Base-by-base conservation (phyloP, 1,140 invertebrate species). In the Lordiphosa collinella region DNA sequence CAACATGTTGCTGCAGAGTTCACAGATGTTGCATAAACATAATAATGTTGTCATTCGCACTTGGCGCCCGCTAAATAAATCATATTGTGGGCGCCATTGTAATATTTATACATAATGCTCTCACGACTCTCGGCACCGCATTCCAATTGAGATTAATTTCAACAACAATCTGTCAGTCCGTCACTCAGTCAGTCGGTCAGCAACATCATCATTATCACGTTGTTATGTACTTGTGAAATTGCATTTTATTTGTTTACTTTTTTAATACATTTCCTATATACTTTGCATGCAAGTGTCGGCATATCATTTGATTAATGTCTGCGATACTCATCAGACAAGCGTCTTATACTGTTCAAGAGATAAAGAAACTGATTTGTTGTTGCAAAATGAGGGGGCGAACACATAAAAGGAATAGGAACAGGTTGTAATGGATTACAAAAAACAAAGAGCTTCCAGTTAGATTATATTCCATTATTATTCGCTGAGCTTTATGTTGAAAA, bases 71-170 rank as follows among this genome's bases (percentile, higher is more conserved):
- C 32, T 69, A 41, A 35, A 70, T 75, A 75, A 74, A 75, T 75
- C 70, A 72, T 56, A 8, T 29, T 29, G 25, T 29, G 25, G 25
- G 25, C 25, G 25, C 14, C 10, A 43, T 43, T 43, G 14, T 43
- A 43, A 44, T 46, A 44, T 44, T 31, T 11, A 8, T n/a, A 25
- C 41, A 44, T 44, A 44, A 44, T 44, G 41, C 41, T 31, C 22
- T 12, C 41, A 29, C 41, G 29, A 44, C 29, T 29, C 18, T 25
- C 25, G 25, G 41, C 22, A 44, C n/a, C 52, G 49, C 70, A 56
- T 48, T 65, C 13, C 61, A 70, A 79, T 82, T 82, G 54, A 82
- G 78, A 80, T 80, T 80, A 76, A 80, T 80, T 82, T 67, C 48
- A 74, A 48, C 64, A 79, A 65, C 59, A 47, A 66, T 44, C 50